These are phyloP conservation scores for Acanthacorydalis orientalis DNA, from an alignment of 2,888 invertebrate species.

Conservation along the genomic window DNA sequence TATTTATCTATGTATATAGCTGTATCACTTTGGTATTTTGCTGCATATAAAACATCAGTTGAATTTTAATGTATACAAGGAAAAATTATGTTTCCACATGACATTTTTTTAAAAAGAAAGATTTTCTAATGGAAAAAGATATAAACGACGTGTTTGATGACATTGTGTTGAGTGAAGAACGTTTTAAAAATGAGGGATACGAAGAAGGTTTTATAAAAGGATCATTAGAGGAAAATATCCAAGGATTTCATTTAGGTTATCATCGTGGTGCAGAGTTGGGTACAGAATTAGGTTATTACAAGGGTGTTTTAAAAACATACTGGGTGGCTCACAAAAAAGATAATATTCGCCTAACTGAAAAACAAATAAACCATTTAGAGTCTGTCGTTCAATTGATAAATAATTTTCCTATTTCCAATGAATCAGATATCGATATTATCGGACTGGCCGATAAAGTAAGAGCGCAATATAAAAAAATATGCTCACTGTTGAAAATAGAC, in stretches of 20 bases:
- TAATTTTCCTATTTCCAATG: conserved; percentile 46
- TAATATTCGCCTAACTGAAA: conserved; percentile 28
- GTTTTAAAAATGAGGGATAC: conserved; percentile 41
- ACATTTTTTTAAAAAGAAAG: no score
- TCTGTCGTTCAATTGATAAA: conserved; percentile 41
- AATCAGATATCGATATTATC: conserved; percentile 46
- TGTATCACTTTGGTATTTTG: no score
- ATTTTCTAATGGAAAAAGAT: conserved; percentile 30
- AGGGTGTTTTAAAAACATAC: conserved; percentile 38
- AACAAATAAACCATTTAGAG: conserved; percentile 32
- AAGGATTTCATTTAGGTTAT: conserved; percentile 60
- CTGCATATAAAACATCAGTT: no score
- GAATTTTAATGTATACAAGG: no score
- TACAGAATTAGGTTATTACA: conserved; percentile 59
- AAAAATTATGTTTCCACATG: no score
- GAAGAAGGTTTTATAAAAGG: conserved; percentile 50
- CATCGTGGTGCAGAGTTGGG: conserved; percentile 62
- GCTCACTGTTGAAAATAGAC: conserved; percentile 24
- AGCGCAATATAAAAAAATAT: conserved; percentile 48
- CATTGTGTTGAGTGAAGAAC: conserved; percentile 52
- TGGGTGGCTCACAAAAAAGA: conserved; percentile 16
- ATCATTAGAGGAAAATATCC: conserved; percentile 38
- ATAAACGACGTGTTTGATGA: conserved; percentile 60
- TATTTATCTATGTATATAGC: no score
- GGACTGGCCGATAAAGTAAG: conserved; percentile 43